Conservation (phyloP, 2,797 vertebrate species). For the Streptopelia turtur region DNA sequence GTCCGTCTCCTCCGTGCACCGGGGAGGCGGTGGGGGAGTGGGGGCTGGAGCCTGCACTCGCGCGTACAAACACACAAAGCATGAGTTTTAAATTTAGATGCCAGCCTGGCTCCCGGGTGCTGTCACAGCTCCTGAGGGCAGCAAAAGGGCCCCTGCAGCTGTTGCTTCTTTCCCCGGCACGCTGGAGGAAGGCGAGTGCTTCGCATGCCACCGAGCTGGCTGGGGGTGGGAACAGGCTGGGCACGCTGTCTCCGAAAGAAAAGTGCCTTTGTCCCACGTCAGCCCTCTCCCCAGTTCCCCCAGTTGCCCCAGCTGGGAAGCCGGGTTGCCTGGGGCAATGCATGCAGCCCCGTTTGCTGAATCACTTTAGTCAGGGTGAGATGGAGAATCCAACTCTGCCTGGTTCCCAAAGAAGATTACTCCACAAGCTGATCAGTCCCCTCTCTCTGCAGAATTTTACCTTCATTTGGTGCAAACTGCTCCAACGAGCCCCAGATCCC, state of each 20-base stretch:
- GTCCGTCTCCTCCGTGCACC: slow-evolving; percentile 53
- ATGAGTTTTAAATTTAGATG: slow-evolving; percentile 92
- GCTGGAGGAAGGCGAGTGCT: not conserved
- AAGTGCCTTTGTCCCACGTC: not conserved
- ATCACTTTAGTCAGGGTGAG: not conserved
- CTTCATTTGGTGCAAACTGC: not conserved
- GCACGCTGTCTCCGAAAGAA: rapidly evolving
- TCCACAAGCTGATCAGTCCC: too few relatives aligned
- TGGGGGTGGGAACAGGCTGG: not conserved
- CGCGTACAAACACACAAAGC: slow-evolving; percentile 66
- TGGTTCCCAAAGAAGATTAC: not conserved
- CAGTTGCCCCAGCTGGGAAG: rapidly evolving
- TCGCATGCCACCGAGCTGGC: slow-evolving; percentile 10
- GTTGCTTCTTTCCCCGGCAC: slow-evolving; percentile 41
- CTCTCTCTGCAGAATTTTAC: not conserved
- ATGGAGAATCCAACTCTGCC: not conserved
- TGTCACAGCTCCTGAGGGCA: slow-evolving; percentile 62
- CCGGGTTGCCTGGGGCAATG: rapidly evolving
- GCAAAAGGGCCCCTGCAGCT: slow-evolving; percentile 78
- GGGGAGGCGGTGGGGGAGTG: not conserved
- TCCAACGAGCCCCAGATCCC: not conserved
- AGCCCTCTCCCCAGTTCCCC: not conserved
- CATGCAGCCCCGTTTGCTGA: rapidly evolving
- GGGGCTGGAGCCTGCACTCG: slow-evolving; percentile 32
- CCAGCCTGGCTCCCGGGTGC: slow-evolving; percentile 26